These are phyloP conservation scores for Mastomys natalensis DNA, from an alignment of 2,113 vertebrate genomes.

Conservation along the genomic window DNA sequence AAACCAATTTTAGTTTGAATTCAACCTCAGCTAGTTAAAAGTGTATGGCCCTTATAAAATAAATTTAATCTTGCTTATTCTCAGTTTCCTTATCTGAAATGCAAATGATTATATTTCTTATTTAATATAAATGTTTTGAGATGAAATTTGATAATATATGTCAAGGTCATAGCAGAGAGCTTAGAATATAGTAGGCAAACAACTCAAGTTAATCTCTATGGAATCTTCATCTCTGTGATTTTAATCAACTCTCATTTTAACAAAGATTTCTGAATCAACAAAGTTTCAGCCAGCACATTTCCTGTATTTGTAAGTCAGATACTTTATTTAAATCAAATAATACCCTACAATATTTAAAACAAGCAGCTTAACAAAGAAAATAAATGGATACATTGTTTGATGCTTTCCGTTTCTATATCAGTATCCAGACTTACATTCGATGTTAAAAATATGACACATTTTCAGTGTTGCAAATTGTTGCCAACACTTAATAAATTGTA, in stretches of 20 bases:
- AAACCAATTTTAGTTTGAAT: conserved; percentile 21
- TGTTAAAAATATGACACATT: conserved; percentile 42
- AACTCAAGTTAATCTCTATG: background rate
- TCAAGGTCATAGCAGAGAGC: conserved; percentile 13
- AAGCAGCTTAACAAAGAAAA: conserved; percentile 8
- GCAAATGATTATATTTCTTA: conserved; percentile 17
- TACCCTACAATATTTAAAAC: background rate
- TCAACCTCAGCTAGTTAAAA: background rate
- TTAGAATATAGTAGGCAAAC: background rate
- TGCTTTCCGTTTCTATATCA: background rate
- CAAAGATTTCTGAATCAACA: conserved; percentile 7
- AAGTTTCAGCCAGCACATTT: conserved; percentile 15
- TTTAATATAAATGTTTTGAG: conserved; percentile 40
- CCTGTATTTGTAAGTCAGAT: background rate
- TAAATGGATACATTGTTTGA: background rate
- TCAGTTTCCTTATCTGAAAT: conserved; percentile 45
- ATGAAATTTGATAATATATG: background rate
- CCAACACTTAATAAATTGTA: conserved; percentile 26
- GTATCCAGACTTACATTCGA: background rate
- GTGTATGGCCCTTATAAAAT: background rate
- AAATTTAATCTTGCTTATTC: background rate
- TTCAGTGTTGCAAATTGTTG: background rate
- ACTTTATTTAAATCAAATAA: background rate
- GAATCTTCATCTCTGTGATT: background rate
- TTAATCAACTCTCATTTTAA: conserved; percentile 18